Conservation (phyloP, 2,113 vertebrate species). For the Bettongia penicillata region DNA sequence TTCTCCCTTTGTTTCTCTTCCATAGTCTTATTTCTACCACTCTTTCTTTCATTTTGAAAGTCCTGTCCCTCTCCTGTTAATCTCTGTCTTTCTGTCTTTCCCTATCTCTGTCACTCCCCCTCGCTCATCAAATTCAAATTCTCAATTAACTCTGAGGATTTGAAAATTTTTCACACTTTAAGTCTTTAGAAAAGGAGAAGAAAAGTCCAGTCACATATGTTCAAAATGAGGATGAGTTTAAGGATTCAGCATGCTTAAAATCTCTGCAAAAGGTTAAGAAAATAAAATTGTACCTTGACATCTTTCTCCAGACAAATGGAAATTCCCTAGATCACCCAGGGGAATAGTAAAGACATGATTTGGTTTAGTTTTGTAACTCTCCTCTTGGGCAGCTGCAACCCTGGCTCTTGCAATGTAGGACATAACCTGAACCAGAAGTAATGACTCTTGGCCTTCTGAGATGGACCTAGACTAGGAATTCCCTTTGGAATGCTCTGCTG, state of each 20-base stretch:
- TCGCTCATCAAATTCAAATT: conserved; percentile 6
- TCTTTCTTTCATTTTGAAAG: neutral
- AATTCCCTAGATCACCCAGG: conserved; percentile 17
- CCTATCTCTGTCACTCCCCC: neutral
- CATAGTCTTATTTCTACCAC: neutral
- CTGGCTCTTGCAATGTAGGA: neutral
- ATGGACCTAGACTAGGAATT: neutral
- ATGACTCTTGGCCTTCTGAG: neutral
- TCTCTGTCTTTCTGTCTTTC: neutral
- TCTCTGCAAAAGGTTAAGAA: conserved; percentile 53
- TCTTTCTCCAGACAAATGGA: conserved; percentile 41
- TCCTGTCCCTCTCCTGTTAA: neutral
- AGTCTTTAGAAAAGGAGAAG: neutral
- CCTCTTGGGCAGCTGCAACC: neutral
- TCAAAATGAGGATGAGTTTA: neutral
- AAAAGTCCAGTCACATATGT: neutral
- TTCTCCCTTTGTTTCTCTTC: conserved; percentile 43
- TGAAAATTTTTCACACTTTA: neutral
- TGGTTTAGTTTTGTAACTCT: conserved; percentile 35
- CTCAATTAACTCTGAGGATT: neutral
- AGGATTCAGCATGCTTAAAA: conserved; percentile 11
- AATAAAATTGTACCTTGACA: conserved; percentile 31
- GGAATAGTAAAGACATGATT: conserved; percentile 1
- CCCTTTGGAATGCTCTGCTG: neutral
- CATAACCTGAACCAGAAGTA: neutral